Conservation (phyloP, 2,797 vertebrate species). For the Sylvilagus floridanus region DNA sequence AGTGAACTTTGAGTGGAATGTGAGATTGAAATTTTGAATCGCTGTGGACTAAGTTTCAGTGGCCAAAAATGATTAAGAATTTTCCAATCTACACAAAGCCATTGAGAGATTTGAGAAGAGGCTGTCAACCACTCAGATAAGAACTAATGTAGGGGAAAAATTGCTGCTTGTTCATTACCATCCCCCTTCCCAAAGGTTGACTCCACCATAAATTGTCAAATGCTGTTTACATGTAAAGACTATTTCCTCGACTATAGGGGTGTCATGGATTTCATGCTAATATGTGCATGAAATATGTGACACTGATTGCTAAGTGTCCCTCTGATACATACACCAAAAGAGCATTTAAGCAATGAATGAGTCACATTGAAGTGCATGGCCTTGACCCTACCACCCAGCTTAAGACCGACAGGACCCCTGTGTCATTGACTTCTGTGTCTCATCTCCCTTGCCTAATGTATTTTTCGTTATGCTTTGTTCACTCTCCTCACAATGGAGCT, state of each 20-base stretch:
- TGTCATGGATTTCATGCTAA: neutral
- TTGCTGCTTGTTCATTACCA: neutral
- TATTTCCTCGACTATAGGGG: neutral
- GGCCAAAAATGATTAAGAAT: neutral
- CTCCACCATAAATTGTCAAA: neutral
- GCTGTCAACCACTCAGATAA: neutral
- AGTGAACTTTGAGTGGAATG: neutral
- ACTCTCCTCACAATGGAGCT: neutral
- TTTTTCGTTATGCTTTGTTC: neutral
- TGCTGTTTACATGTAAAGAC: neutral
- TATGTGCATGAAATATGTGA: neutral
- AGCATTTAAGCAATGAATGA: neutral
- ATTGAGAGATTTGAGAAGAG: neutral
- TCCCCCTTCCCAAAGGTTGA: neutral
- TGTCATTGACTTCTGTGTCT: neutral
- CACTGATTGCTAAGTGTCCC: neutral
- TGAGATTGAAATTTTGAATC: neutral
- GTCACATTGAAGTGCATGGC: neutral
- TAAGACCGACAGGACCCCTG: neutral
- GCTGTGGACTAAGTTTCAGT: neutral
- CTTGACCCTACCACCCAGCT: neutral
- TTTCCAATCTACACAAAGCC: neutral
- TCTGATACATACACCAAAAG: neutral
- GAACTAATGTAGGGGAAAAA: neutral
- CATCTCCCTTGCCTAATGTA: neutral